Evolutionary conservation across 92 coral and sea anemone species (phyloP), one percentile per base, ranked within the genome.

Genomic region (Palythoa grandis): DNA sequence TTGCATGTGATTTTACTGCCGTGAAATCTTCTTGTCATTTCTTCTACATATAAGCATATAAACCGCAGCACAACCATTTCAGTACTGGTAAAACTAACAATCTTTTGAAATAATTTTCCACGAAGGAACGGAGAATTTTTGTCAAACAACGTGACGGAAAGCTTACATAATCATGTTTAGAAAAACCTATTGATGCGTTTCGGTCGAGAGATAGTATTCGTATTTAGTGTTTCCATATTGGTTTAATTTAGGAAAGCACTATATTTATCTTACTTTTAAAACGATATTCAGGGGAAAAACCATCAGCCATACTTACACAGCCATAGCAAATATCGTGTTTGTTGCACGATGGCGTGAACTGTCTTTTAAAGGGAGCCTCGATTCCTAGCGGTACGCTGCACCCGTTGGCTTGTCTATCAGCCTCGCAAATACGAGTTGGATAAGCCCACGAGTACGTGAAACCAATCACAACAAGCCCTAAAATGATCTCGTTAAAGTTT

Each of bases 321-420:
- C 99, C 99, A 60, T 96, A 96, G 75, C 99, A 96, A 61, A 96
- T 93, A 78, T 96, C 99, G 83, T 96, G 99, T 88, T 96, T 96
- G 86, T 96, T 92, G 74, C 99, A 96, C 9, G 99, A 94, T 48
- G 95, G 92, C 5, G 99, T 96, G 38, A 96, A 96, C 67, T 92
- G 90, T 20, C 90, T 57, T 70, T 96, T 95, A 79, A 90, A 96
- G 4, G 99, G 99, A 1, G 99, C 95, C 43, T 93, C 92, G 52
- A 96, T 91, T 75, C 99, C 99, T 56, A 96, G 85, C 29, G 99
- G 99, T 0, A 95, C 95, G 76, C 99, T 96, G 85, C 99, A 96
- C 7, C 99, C 99, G 69, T 96, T 95, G 2, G 97, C 74, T 39
- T 93, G 86, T 37, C 91, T 87, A 78, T 96, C 99, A 14, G 99